Evolutionary conservation across 2,888 invertebrate genomes (phyloP).

Genomic region (Drosophila imparisetae): DNA sequence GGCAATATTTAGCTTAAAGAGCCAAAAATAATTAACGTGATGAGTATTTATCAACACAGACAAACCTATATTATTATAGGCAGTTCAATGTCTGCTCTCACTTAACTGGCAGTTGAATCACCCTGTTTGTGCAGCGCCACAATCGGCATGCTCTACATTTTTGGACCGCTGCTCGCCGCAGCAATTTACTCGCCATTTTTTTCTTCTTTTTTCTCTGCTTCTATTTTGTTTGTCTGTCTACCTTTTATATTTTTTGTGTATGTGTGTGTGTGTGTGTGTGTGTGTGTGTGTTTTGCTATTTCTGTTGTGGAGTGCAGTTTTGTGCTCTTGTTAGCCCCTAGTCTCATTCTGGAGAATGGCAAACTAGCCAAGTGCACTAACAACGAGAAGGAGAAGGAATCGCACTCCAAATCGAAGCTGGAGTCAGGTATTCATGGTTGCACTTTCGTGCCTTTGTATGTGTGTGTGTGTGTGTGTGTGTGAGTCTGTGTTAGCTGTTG

Average conservation of each 20-base stretch:
- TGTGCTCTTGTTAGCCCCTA: slow-evolving; percentile 34
- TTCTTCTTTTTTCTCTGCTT: slow-evolving; percentile 22
- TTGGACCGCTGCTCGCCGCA: slow-evolving; percentile 56
- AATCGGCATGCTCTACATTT: slow-evolving; percentile 67
- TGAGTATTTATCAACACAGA: background rate
- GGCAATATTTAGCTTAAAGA: background rate
- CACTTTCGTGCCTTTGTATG: background rate
- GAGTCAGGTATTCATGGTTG: slow-evolving; percentile 34
- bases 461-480: slow-evolving; percentile 8
- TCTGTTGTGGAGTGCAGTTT: slow-evolving; percentile 33
- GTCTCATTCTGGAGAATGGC: slow-evolving; percentile 7
- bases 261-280: slow-evolving; percentile 31
- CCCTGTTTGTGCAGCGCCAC: slow-evolving; percentile 54
- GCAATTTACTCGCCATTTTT: slow-evolving; percentile 66
- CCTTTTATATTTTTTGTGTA: slow-evolving; percentile 16
- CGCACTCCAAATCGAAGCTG: slow-evolving; percentile 22
- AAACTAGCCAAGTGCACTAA: slow-evolving; percentile 30
- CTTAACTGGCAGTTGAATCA: slow-evolving; percentile 16
- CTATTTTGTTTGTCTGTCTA: slow-evolving; percentile 56
- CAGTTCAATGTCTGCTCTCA: background rate
- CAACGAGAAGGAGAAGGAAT: slow-evolving; percentile 6
- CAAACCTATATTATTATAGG: background rate
- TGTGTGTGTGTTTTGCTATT: slow-evolving; percentile 30
- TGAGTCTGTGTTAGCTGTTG: slow-evolving; percentile 22
- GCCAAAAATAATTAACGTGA: background rate